Evolutionary conservation across 92 coral and sea anemone species (phyloP).

Genomic region (Ricordea florida): DNA sequence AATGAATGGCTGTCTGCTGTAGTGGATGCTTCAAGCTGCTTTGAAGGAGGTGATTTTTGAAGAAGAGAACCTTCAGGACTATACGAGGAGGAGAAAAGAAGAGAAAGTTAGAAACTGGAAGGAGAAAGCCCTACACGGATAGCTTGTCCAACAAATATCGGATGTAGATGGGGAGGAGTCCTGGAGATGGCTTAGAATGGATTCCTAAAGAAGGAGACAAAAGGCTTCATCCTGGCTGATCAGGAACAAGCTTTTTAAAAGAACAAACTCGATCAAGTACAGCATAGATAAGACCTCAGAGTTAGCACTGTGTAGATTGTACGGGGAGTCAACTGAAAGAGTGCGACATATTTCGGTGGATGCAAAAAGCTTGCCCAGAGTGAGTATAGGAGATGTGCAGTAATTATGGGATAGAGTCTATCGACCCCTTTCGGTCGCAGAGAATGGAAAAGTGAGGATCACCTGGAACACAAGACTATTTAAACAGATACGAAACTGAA

Average conservation of each 20-base stretch:
- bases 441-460: neutral
- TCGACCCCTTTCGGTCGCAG: neutral
- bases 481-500: neutral
- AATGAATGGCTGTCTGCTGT: neutral
- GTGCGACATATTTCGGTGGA: neutral
- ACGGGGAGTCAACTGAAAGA: neutral
- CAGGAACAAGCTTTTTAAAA: constrained; percentile 3
- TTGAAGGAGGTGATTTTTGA: constrained; percentile 11
- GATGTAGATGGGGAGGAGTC: no score
- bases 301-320: neutral
- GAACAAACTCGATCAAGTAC: no score
- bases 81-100: constrained; percentile 8
- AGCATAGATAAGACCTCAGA: no score
- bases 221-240: neutral
- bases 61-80: neutral
- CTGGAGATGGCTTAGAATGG: neutral
- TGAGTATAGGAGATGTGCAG: neutral
- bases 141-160: no score
- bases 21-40: constrained; percentile 12
- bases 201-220: neutral
- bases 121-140: no score
- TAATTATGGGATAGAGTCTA: neutral
- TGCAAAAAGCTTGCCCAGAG: constrained; percentile 8
- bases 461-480: constrained; percentile 1
- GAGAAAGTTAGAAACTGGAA: neutral